phyloP scores from a whole-genome alignment of 2,113 vertebrate species.

The Octodon degus region DNA sequence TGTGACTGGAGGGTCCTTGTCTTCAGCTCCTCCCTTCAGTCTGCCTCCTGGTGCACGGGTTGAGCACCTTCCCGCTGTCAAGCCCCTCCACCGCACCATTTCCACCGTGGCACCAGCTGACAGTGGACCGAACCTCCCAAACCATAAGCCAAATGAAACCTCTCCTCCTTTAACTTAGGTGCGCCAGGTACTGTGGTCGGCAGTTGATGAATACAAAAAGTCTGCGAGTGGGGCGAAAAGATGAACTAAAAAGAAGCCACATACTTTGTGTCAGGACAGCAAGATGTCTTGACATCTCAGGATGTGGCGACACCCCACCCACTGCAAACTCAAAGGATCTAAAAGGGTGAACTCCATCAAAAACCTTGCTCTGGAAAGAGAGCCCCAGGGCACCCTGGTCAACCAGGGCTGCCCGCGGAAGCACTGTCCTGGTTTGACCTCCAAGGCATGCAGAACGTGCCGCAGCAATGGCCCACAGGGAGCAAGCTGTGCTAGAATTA shows the following conservation, averaged over 20 bases:
- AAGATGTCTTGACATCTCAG: not conserved
- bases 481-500: not conserved
- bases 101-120: not conserved
- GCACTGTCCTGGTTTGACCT: not conserved
- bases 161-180: not conserved
- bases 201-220: not conserved
- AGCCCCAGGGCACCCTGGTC: not conserved
- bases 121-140: not conserved
- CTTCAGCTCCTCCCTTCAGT: not conserved
- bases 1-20: not conserved
- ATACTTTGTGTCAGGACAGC: not conserved
- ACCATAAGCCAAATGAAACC: not conserved
- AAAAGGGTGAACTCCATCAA: not conserved
- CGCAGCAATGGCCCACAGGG: not conserved
- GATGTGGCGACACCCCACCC: not conserved
- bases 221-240: not conserved
- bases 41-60: not conserved
- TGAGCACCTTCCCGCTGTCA: not conserved
- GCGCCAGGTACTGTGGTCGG: not conserved
- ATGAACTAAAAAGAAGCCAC: not conserved
- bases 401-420: not conserved
- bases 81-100: not conserved
- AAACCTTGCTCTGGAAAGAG: not conserved
- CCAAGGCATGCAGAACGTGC: not conserved
- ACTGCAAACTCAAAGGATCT: not conserved